These are phyloP conservation scores for Plutomurus gul DNA, from an alignment of 1,140 invertebrate genomes.

Conservation along the genomic window DNA sequence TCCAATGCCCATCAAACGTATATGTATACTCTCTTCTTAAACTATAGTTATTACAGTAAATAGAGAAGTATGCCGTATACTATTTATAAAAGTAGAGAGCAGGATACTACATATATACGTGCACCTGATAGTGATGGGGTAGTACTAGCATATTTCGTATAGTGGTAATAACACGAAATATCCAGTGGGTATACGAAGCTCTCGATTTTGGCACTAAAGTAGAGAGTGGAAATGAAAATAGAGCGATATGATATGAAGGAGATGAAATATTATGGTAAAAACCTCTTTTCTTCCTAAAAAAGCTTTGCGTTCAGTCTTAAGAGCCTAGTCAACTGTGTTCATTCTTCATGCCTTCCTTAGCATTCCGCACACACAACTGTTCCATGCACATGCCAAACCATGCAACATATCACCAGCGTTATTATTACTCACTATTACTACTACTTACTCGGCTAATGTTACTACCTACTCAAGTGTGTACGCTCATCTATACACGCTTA, in stretches of 20 bases:
- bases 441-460: constrained; percentile 22
- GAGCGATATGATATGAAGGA: constrained; percentile 38
- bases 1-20: constrained; percentile 18
- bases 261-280: constrained; percentile 41
- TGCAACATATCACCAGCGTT: constrained; percentile 20
- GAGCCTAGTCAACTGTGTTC: not conserved
- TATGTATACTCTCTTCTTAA: too few relatives aligned
- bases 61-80: too few relatives aligned
- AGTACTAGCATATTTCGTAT: not conserved
- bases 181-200: not conserved
- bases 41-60: too few relatives aligned
- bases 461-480: not conserved
- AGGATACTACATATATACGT: not conserved
- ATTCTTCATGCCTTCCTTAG: not conserved
- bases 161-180: not conserved
- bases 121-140: not conserved
- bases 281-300: constrained; percentile 30
- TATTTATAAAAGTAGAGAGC: not conserved
- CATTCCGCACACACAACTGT: not conserved
- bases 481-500: not conserved
- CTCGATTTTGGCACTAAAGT: constrained; percentile 13
- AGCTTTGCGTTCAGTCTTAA: not conserved
- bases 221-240: constrained; percentile 10
- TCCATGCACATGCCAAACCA: not conserved
- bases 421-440: constrained; percentile 19